These are phyloP conservation scores for Onchidella celtica DNA, from an alignment of 2,888 invertebrate species.

Conservation along the genomic window DNA sequence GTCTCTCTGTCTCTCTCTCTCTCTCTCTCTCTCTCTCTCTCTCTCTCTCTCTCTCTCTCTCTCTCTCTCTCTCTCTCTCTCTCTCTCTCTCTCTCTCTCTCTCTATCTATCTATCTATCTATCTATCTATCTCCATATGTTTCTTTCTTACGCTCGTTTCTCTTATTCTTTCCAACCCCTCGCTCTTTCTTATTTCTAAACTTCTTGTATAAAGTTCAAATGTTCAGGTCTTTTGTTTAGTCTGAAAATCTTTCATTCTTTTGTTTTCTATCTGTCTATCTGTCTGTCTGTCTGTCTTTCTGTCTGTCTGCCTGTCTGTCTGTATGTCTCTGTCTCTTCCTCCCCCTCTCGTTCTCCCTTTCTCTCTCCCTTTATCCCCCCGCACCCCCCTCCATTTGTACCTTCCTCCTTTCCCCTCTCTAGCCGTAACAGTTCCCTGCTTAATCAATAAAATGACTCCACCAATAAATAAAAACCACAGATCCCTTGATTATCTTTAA, in stretches of 20 bases:
- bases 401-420: neutral
- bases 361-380: neutral
- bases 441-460: no score
- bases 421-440: no score
- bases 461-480: no score
- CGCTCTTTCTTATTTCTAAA: no score
- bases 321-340: neutral
- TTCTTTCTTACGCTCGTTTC: neutral
- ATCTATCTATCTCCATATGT: neutral
- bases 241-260: no score
- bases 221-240: no score
- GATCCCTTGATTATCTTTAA: no score
- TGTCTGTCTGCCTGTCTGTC: neutral
- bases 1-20: no score
- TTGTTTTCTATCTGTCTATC: no score
- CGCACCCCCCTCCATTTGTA: no score
- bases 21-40: neutral
- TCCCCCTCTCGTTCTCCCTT: neutral
- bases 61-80: neutral
- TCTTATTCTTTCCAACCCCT: neutral
- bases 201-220: no score
- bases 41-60: neutral
- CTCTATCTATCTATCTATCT: neutral
- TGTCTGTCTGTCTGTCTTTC: no score
- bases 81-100: neutral